These are phyloP conservation scores for Lytechinus variegatus DNA, from an alignment of 35 echinoderm and acorn worm species.

Conservation along the genomic window DNA sequence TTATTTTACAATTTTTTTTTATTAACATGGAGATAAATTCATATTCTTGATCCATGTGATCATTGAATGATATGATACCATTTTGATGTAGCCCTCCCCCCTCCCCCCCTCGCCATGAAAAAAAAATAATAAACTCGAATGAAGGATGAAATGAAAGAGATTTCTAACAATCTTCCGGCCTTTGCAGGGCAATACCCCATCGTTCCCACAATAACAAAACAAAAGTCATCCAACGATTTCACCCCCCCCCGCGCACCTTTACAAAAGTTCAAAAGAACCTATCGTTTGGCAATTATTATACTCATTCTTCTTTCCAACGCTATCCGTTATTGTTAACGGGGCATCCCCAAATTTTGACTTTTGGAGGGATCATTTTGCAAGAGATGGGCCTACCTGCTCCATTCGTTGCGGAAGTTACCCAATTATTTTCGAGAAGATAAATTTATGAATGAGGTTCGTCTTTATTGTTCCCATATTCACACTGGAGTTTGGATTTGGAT, in stretches of 20 bases:
- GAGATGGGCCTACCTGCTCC: background rate
- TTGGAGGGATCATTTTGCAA: background rate
- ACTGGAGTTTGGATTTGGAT: background rate
- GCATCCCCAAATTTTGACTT: background rate
- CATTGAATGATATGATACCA: too few relatives aligned
- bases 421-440: background rate
- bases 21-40: too few relatives aligned
- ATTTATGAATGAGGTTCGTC: background rate
- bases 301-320: background rate
- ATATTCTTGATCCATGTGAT: too few relatives aligned
- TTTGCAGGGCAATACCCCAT: background rate
- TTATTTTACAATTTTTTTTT: too few relatives aligned
- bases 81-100: too few relatives aligned
- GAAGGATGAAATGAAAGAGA: too few relatives aligned
- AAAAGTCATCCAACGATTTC: background rate
- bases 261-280: background rate
- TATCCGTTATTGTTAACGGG: background rate
- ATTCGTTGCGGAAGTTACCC: background rate
- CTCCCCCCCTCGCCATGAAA: too few relatives aligned
- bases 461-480: background rate
- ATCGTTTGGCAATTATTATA: background rate
- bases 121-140: too few relatives aligned
- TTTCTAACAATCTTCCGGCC: too few relatives aligned
- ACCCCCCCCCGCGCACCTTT: background rate
- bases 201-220: background rate